phyloP scores from a whole-genome alignment of 2,888 invertebrate genomes.

The Tetragnatha montana region DNA sequence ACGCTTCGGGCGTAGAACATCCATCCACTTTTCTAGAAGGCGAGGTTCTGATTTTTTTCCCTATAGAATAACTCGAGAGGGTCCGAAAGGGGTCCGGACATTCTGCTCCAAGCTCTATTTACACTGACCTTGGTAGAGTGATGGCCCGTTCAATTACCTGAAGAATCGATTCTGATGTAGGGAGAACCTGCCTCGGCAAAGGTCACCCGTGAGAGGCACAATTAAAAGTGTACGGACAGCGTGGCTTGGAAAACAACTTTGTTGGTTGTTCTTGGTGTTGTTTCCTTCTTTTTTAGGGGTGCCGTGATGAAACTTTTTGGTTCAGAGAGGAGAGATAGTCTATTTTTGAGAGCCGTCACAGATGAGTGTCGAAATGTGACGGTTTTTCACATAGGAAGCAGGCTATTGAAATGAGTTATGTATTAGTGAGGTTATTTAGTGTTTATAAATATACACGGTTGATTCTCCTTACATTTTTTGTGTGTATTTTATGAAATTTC shows the following conservation, averaged over 20 bases:
- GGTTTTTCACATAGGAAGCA: neutral
- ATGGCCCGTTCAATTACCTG: neutral
- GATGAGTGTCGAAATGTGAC: neutral
- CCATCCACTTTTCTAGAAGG: too few relatives aligned
- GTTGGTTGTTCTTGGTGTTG: neutral
- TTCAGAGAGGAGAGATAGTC: neutral
- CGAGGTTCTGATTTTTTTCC: too few relatives aligned
- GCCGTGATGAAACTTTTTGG: neutral
- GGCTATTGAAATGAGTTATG: neutral
- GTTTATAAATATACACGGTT: too few relatives aligned
- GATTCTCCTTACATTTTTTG: too few relatives aligned
- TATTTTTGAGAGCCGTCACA: neutral
- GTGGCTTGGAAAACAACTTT: neutral
- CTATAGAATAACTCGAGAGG: neutral
- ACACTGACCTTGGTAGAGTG: neutral
- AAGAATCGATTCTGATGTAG: neutral
- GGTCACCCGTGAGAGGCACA: neutral
- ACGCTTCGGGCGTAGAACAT: too few relatives aligned
- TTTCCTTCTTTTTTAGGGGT: neutral
- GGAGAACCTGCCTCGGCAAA: neutral
- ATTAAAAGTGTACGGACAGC: neutral
- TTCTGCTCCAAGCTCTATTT: conserved; percentile 23
- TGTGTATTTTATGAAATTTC: too few relatives aligned
- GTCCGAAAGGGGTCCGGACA: neutral
- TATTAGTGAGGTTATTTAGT: too few relatives aligned